These are phyloP conservation scores for Erebia ligea DNA, from an alignment of 2,888 invertebrate genomes.

Conservation along the genomic window DNA sequence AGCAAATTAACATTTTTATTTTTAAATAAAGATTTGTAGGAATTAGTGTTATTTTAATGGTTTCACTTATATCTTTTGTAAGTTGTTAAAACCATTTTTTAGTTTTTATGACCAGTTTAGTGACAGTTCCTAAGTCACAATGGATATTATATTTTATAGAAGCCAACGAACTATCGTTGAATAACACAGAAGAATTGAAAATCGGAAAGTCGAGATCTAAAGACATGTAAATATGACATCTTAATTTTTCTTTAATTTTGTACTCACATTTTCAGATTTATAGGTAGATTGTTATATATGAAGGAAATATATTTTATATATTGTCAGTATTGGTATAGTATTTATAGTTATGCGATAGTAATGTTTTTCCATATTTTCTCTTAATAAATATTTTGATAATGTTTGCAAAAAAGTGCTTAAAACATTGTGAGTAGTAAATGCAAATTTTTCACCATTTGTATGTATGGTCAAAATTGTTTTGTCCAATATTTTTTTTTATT, in stretches of 20 bases:
- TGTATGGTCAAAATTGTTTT: constrained; percentile 59
- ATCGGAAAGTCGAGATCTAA: constrained; percentile 60
- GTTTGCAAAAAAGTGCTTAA: constrained; percentile 47
- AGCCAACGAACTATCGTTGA: constrained; percentile 52
- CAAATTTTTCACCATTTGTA: constrained; percentile 40
- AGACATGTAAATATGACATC: constrained; percentile 63
- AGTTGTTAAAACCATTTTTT: constrained; percentile 76
- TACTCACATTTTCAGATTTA: constrained; percentile 68
- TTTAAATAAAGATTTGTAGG: constrained; percentile 72
- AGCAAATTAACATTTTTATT: constrained; percentile 75
- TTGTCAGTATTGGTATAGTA: constrained; percentile 52
- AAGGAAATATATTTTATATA: constrained; percentile 66
- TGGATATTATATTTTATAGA: constrained; percentile 62
- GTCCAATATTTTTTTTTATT: constrained; percentile 59
- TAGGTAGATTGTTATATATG: constrained; percentile 71
- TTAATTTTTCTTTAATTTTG: constrained; percentile 61
- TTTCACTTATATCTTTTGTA: constrained; percentile 78
- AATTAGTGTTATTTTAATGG: constrained; percentile 73
- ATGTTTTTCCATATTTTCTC: constrained; percentile 42
- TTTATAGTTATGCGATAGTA: constrained; percentile 44
- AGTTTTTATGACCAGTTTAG: constrained; percentile 77
- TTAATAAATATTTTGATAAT: constrained; percentile 28
- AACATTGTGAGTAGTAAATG: constrained; percentile 41
- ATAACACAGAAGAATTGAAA: constrained; percentile 44
- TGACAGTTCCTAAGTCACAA: constrained; percentile 70